These are phyloP conservation scores for Lycaena phlaeas DNA, from an alignment of 2,888 invertebrate species.

Conservation along the genomic window DNA sequence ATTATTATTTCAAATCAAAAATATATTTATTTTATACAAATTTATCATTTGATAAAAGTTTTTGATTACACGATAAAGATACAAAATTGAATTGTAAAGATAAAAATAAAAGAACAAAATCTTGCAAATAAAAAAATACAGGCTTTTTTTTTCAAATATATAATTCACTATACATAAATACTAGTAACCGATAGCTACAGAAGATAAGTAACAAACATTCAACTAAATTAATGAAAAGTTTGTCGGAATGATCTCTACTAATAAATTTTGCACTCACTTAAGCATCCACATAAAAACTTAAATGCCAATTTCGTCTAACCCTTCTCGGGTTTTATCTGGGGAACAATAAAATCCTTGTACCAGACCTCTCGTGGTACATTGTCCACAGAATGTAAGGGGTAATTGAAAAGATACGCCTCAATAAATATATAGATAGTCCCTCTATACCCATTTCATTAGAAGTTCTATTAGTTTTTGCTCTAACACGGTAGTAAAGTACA, in stretches of 20 bases:
- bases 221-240: too few species aligned
- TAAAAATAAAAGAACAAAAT: too few species aligned
- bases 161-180: too few species aligned
- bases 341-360: conserved; percentile 23
- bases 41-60: too few species aligned
- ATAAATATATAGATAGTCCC: conserved; percentile 17
- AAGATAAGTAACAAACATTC: too few species aligned
- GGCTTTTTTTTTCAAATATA: too few species aligned
- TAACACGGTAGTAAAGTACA: conserved; percentile 4
- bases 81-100: too few species aligned
- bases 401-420: conserved; percentile 24
- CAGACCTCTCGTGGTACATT: conserved; percentile 21
- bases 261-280: conserved; percentile 11
- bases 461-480: conserved; percentile 6
- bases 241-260: neutral
- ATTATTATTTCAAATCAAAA: too few species aligned
- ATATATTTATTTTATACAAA: too few species aligned
- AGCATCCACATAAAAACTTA: conserved; percentile 19
- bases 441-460: conserved; percentile 6
- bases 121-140: too few species aligned
- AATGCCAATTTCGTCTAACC: conserved; percentile 21
- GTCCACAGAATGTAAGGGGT: conserved; percentile 22
- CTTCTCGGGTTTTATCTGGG: conserved; percentile 21
- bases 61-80: too few species aligned
- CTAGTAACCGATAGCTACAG: too few species aligned